phyloP scores from a whole-genome alignment of 2,113 vertebrate genomes.

The Rattus rattus region DNA sequence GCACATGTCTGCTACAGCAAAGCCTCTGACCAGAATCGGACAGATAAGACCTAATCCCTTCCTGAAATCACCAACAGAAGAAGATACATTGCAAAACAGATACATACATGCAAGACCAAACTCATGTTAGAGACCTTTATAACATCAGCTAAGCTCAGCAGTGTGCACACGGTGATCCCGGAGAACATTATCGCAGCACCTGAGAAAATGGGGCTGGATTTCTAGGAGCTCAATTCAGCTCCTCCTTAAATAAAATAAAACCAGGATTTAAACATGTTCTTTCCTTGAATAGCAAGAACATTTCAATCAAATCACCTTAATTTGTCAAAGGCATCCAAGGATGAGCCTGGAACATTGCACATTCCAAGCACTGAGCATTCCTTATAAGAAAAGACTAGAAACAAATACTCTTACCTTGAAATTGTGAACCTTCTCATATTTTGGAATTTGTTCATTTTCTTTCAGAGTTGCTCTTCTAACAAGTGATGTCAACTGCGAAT shows the following conservation, averaged over 20 bases:
- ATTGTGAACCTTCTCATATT: slow-evolving; percentile 99
- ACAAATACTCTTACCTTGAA: slow-evolving; percentile 95
- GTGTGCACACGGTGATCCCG: neutral
- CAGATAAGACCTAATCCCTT: slow-evolving; percentile 72
- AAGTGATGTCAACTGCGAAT: slow-evolving; percentile 99
- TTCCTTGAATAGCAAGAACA: neutral
- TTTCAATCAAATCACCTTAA: slow-evolving; percentile 46
- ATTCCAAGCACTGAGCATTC: neutral
- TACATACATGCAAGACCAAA: slow-evolving; percentile 51
- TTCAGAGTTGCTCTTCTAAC: slow-evolving; percentile 98
- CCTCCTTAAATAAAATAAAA: slow-evolving; percentile 44
- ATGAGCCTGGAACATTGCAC: neutral
- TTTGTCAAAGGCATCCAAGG: neutral
- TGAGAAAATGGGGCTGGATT: slow-evolving; percentile 41
- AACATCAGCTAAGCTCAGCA: slow-evolving; percentile 35
- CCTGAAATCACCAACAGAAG: slow-evolving; percentile 58
- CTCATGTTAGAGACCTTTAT: slow-evolving; percentile 58
- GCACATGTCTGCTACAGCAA: slow-evolving; percentile 83
- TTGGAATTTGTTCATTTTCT: slow-evolving; percentile 96
- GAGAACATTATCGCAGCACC: neutral
- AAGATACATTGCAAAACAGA: neutral
- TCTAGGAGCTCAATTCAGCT: slow-evolving; percentile 48
- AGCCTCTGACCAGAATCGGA: slow-evolving; percentile 79
- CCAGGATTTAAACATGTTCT: neutral
- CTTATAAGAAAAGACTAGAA: slow-evolving; percentile 54